Conservation (phyloP, 37 sponge, comb jelly and placozoan genomes). For the Theonella swinhoei region DNA sequence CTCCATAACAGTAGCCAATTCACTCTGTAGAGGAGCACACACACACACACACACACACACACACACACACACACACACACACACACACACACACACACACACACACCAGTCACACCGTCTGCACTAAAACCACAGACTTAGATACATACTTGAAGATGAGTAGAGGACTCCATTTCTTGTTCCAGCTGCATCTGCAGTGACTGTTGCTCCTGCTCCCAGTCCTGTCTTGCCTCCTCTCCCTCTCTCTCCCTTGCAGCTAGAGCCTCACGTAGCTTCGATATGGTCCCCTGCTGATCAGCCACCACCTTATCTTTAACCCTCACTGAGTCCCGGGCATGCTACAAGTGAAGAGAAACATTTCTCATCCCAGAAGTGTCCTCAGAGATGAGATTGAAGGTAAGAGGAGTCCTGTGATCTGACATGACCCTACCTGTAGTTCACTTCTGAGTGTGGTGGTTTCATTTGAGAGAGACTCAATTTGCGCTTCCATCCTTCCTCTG, state of each 20-base stretch:
- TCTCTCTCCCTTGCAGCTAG: conserved; percentile 44
- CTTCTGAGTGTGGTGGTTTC: conserved; percentile 58
- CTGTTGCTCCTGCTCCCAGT: conserved; percentile 37
- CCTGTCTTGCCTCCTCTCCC: conserved; percentile 1
- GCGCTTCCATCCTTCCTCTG: conserved; percentile 79
- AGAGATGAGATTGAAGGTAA: no score
- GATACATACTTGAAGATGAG: conserved; percentile 38
- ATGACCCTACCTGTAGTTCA: conserved; percentile 35
- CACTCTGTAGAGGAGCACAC: conserved; percentile 22
- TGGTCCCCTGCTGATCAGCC: conserved; percentile 61
- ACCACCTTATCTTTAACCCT: conserved; percentile 57
- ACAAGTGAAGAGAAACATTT: neutral
- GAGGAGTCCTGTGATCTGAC: no score
- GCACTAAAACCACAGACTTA: neutral
- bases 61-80: neutral
- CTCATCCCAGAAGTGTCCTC: no score
- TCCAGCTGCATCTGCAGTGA: conserved; percentile 36
- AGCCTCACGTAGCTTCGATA: conserved; percentile 60
- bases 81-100: neutral
- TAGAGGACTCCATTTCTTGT: conserved; percentile 28
- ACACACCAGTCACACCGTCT: neutral
- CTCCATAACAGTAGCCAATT: conserved; percentile 36
- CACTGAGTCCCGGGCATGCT: conserved; percentile 17
- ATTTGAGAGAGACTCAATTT: conserved; percentile 59
- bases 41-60: neutral